Percentiles rank a stretch among this genome's conserved stretches.
phyloP scores from a whole-genome alignment of 1,140 invertebrate species.

The Lordiphosa stackelbergi region DNA sequence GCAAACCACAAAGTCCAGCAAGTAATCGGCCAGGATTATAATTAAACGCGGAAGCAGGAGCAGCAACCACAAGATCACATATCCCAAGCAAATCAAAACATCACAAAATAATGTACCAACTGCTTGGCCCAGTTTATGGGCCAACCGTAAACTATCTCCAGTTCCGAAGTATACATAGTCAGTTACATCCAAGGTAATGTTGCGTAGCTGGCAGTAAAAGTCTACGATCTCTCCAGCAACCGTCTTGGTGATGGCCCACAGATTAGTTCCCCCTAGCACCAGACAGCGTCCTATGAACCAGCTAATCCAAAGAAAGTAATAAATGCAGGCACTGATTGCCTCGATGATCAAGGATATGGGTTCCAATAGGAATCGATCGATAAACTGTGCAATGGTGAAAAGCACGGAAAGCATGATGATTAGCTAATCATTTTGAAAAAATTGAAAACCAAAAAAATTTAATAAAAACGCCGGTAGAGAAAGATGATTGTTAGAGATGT shows the following conservation, averaged over 20 bases:
- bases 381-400: conserved; percentile 1
- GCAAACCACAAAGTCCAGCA: conserved; percentile 14
- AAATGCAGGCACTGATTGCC: conserved; percentile 16
- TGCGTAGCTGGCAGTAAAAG: conserved; percentile 6
- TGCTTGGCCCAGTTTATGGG: background rate
- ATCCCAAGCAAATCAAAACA: conserved; percentile 33
- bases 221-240: background rate
- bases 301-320: conserved; percentile 47
- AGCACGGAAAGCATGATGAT: conserved; percentile 31
- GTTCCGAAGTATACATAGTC: conserved; percentile 34
- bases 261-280: conserved; percentile 17
- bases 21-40: conserved; percentile 18
- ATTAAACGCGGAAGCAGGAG: conserved; percentile 31
- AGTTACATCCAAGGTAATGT: conserved; percentile 2
- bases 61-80: conserved; percentile 31
- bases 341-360: conserved; percentile 28
- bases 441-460: conserved; percentile 15
- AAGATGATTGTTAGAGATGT: too few species aligned
- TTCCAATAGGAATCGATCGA: conserved; percentile 29
- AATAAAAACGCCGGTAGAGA: conserved; percentile 13
- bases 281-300: conserved; percentile 45
- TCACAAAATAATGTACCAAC: conserved; percentile 12
- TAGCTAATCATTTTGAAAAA: conserved; percentile 6
- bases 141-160: conserved; percentile 8
- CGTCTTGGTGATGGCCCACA: conserved; percentile 16